Evolutionary conservation across 2,113 vertebrate species (phyloP).

Genomic region (Trogon melanurus): DNA sequence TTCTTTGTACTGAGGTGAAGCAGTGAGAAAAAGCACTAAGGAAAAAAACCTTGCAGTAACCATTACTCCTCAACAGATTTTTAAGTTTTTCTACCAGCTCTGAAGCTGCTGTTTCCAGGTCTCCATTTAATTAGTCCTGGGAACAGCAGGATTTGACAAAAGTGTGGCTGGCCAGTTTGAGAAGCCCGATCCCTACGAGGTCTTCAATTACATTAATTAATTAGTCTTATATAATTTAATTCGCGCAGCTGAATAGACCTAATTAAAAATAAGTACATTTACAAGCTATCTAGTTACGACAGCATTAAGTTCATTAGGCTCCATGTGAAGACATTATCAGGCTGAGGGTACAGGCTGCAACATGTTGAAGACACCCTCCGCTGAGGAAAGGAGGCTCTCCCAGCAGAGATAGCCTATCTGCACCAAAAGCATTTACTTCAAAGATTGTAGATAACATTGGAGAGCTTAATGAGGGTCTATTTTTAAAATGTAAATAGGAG

Average conservation of each 20-base stretch:
- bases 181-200: background rate
- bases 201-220: conserved; percentile 60
- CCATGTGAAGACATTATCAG: conserved; percentile 1
- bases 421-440: conserved; percentile 48
- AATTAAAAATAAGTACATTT: conserved; percentile 64
- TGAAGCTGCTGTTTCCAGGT: conserved; percentile 53
- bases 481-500: conserved; percentile 47
- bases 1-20: conserved; percentile 62
- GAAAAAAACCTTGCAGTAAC: conserved; percentile 26
- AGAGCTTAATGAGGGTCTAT: conserved; percentile 1
- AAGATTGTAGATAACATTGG: background rate
- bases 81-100: conserved; percentile 59
- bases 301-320: conserved; percentile 51
- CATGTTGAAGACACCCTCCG: conserved; percentile 34
- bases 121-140: conserved; percentile 57
- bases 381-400: conserved; percentile 39
- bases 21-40: conserved; percentile 50
- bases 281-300: conserved; percentile 41
- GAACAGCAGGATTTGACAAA: conserved; percentile 59
- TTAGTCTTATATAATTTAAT: conserved; percentile 39
- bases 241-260: conserved; percentile 15
- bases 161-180: conserved; percentile 14
- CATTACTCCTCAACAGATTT: conserved; percentile 50
- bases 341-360: conserved; percentile 20
- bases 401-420: conserved; percentile 31